Percentiles rank a stretch among this genome's conserved stretches.
Evolutionary conservation across 1,140 invertebrate genomes (phyloP).

Genomic region (Andricus grossulariae): DNA sequence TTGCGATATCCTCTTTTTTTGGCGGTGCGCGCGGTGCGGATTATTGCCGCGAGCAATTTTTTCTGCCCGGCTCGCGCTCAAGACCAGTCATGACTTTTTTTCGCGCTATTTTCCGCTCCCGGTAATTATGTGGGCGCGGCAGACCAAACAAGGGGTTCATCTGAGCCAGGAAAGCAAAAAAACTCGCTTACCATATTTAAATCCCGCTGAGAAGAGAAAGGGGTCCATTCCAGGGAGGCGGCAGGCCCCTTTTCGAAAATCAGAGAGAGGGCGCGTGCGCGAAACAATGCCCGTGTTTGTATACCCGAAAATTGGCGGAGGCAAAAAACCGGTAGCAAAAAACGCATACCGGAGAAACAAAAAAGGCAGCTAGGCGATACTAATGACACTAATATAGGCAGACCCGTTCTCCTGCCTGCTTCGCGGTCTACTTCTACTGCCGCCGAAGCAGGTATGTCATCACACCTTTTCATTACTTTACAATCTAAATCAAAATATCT

Average conservation of each 20-base stretch:
- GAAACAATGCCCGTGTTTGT: constrained; percentile 66
- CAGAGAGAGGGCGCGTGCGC: constrained; percentile 64
- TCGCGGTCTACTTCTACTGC: neutral
- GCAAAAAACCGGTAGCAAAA: constrained; percentile 46
- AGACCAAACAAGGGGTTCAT: constrained; percentile 69
- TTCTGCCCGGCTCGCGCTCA: constrained; percentile 20
- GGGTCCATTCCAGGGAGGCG: constrained; percentile 44
- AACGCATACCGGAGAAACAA: constrained; percentile 41
- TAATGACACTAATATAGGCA: constrained; percentile 40
- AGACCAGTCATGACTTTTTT: constrained; percentile 54
- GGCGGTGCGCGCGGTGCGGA: neutral
- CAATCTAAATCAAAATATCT: too few species aligned
- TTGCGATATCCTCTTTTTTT: constrained; percentile 31
- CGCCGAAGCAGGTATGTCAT: constrained; percentile 7
- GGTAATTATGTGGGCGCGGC: constrained; percentile 73
- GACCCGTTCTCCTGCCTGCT: neutral
- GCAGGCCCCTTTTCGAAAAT: constrained; percentile 40
- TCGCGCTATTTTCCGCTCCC: constrained; percentile 61
- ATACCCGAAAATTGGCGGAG: constrained; percentile 65
- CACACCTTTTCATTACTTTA: constrained; percentile 15
- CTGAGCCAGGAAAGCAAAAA: constrained; percentile 61
- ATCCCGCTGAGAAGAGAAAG: constrained; percentile 59
- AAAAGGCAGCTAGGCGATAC: constrained; percentile 34
- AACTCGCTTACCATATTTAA: constrained; percentile 72
- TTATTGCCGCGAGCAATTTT: constrained; percentile 31